A percentile compares a stretch with the other conserved stretches of the same genome.
Conservation (phyloP, 2,888 invertebrate genomes). For the Magallana nippona region DNA sequence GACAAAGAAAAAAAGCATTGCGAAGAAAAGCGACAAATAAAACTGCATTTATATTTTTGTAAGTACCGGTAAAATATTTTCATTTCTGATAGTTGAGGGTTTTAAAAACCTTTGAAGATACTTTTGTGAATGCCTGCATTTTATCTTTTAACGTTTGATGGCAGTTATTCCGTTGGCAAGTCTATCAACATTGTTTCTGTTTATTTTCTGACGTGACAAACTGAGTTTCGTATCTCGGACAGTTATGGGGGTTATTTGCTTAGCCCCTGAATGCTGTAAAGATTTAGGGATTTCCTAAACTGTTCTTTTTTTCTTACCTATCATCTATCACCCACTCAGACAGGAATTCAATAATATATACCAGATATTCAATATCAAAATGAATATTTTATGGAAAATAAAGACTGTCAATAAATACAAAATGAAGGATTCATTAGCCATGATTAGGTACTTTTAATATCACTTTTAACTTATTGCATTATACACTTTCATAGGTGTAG, state of each 20-base stretch:
- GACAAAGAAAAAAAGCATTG: background rate
- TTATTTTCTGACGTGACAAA: background rate
- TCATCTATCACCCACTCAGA: too few species aligned
- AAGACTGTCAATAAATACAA: too few species aligned
- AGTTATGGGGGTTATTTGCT: background rate
- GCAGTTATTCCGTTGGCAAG: background rate
- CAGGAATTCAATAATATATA: too few species aligned
- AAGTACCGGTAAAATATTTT: background rate
- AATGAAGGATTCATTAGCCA: too few species aligned
- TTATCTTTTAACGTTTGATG: background rate
- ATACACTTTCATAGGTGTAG: too few species aligned
- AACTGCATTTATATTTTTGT: background rate
- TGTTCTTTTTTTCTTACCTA: too few species aligned
- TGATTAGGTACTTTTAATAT: too few species aligned
- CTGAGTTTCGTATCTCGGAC: background rate
- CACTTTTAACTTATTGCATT: too few species aligned
- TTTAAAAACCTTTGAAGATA: slow-evolving; percentile 15
- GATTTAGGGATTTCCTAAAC: background rate
- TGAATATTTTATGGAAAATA: too few species aligned
- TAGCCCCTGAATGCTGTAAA: background rate
- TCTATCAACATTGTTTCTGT: background rate
- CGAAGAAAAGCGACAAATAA: background rate
- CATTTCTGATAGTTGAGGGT: background rate
- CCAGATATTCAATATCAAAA: too few species aligned
- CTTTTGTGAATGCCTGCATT: background rate